These are phyloP conservation scores for Elgonia sp. DNA, from an alignment of 2,888 invertebrate genomes.

Conservation along the genomic window DNA sequence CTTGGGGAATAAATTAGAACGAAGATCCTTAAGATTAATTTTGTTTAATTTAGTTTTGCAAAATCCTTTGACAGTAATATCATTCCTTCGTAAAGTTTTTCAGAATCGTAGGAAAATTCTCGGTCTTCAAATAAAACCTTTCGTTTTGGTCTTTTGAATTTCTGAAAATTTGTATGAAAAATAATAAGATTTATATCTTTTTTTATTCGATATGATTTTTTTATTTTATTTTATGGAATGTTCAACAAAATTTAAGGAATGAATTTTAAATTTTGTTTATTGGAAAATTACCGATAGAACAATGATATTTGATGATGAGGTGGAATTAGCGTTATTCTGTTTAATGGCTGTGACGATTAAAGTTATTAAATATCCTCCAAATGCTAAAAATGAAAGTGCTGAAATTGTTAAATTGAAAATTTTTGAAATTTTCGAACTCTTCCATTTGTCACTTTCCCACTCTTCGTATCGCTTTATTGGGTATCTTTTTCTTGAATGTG, in stretches of 20 bases:
- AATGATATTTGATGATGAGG: constrained; percentile 83
- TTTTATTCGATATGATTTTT: no score
- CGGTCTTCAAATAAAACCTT: constrained; percentile 78
- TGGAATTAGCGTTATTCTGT: constrained; percentile 87
- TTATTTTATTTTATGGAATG: no score
- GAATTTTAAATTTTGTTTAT: neutral
- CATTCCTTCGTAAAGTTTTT: constrained; percentile 85
- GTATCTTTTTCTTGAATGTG: constrained; percentile 78
- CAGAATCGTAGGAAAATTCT: constrained; percentile 81
- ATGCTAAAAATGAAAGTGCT: constrained; percentile 93
- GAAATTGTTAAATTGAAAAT: constrained; percentile 94
- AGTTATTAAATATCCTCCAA: constrained; percentile 94
- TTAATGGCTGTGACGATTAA: constrained; percentile 92
- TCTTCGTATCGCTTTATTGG: constrained; percentile 84
- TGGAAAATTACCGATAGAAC: constrained; percentile 85
- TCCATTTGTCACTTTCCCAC: constrained; percentile 87
- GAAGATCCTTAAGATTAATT: no score
- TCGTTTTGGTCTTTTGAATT: constrained; percentile 82
- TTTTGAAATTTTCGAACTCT: constrained; percentile 90
- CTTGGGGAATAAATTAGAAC: no score
- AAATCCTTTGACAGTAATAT: constrained; percentile 84
- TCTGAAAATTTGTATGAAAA: constrained; percentile 75
- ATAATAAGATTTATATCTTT: neutral
- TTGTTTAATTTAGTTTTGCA: constrained; percentile 70
- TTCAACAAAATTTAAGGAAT: no score